phyloP scores from a whole-genome alignment of 2,797 vertebrate species.

The Odontamblyopus rebecca region DNA sequence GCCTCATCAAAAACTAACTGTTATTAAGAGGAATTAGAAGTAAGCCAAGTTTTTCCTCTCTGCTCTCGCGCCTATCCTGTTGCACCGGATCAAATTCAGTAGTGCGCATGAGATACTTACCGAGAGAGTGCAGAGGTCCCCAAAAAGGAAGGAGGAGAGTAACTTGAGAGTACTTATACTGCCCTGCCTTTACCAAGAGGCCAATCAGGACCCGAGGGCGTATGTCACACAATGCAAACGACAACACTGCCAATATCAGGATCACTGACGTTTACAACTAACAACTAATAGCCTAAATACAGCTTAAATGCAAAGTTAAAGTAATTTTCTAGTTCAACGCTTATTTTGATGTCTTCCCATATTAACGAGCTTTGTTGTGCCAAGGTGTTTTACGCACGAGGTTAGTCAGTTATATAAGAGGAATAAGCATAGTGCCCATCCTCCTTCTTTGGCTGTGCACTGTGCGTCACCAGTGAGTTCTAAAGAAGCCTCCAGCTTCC shows the following conservation, averaged over 20 bases:
- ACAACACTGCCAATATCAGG: slow-evolving; percentile 35
- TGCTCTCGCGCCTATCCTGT: not conserved
- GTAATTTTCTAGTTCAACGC: not conserved
- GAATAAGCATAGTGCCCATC: not conserved
- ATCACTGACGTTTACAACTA: not conserved
- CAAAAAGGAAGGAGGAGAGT: slow-evolving; percentile 34
- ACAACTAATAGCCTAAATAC: not conserved
- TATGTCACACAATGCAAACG: slow-evolving; percentile 4
- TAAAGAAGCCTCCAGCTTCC: not conserved
- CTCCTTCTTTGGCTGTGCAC: not conserved
- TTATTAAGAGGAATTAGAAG: not conserved
- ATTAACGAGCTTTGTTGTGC: slow-evolving; percentile 8
- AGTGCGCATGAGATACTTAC: slow-evolving; percentile 30
- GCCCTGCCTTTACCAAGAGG: slow-evolving; percentile 64
- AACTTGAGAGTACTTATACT: slow-evolving; percentile 58
- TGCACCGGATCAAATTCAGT: not conserved
- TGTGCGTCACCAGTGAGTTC: not conserved
- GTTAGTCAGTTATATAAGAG: slow-evolving; percentile 26
- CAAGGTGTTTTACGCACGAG: slow-evolving; percentile 12
- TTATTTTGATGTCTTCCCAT: not conserved
- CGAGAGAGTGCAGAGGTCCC: not conserved
- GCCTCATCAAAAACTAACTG: not conserved
- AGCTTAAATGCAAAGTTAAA: not conserved
- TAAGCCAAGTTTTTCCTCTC: not conserved
- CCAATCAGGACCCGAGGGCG: slow-evolving; percentile 71